These are phyloP conservation scores for Ctenochaetus hawaiiensis DNA, from an alignment of 2,797 vertebrate genomes.

Conservation along the genomic window DNA sequence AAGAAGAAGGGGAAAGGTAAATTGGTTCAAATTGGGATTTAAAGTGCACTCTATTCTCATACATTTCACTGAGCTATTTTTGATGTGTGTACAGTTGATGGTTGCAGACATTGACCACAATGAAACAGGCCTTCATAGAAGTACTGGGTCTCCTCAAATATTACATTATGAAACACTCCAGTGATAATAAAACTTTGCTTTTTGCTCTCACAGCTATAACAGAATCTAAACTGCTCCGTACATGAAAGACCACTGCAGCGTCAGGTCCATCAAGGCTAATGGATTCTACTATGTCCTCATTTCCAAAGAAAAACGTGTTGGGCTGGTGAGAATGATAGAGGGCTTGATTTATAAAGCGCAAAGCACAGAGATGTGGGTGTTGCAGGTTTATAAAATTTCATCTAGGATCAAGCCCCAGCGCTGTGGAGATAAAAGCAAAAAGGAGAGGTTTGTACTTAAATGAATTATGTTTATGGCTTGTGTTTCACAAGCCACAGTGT, in stretches of 20 bases:
- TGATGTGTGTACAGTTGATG: slow-evolving; percentile 71
- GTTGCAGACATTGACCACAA: slow-evolving; percentile 62
- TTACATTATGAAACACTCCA: slow-evolving; percentile 70
- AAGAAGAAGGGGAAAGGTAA: slow-evolving; percentile 42
- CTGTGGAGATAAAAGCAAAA: slow-evolving; percentile 58
- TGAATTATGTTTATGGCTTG: slow-evolving; percentile 64
- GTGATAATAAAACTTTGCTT: slow-evolving; percentile 74
- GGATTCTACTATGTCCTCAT: slow-evolving; percentile 81
- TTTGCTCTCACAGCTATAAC: slow-evolving; percentile 71
- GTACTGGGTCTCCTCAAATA: slow-evolving; percentile 63
- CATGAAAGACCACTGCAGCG: slow-evolving; percentile 56
- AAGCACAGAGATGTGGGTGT: slow-evolving; percentile 40
- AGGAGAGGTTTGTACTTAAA: slow-evolving; percentile 54
- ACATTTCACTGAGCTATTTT: slow-evolving; percentile 64
- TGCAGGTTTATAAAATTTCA: slow-evolving; percentile 56
- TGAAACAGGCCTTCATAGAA: slow-evolving; percentile 66
- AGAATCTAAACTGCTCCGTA: slow-evolving; percentile 55
- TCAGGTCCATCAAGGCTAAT: slow-evolving; percentile 77
- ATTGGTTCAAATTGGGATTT: slow-evolving; percentile 67
- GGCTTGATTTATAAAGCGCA: slow-evolving; percentile 67
- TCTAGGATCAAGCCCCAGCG: slow-evolving; percentile 52
- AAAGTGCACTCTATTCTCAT: slow-evolving; percentile 66
- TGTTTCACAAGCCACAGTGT: slow-evolving; percentile 38
- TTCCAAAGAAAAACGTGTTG: slow-evolving; percentile 70
- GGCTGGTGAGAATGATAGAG: slow-evolving; percentile 60